Evolutionary conservation across 1,140 invertebrate genomes (phyloP).

Genomic region (Octopus sinensis): DNA sequence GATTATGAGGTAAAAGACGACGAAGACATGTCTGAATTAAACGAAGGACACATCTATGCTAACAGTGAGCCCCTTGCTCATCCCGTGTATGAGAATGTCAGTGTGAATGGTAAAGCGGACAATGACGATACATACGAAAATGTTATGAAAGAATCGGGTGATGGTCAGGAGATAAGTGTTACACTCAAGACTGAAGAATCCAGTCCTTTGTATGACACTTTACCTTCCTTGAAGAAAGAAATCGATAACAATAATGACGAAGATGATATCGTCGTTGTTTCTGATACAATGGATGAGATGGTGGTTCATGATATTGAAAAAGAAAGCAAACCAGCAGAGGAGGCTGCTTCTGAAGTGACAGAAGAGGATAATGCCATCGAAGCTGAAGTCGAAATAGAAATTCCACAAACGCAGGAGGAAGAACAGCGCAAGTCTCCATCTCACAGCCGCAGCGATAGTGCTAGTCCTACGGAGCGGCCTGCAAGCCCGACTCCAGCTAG

Average conservation of each 20-base stretch:
- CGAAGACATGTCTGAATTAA: background rate
- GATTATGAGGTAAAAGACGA: conserved; percentile 4
- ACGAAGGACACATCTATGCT: conserved; percentile 4
- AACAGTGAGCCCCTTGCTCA: background rate
- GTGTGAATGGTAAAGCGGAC: background rate
- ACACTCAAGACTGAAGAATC: background rate
- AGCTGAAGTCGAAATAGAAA: background rate
- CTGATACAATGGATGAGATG: background rate
- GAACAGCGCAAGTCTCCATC: background rate
- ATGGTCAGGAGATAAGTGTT: background rate
- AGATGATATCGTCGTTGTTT: background rate
- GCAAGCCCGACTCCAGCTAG: background rate
- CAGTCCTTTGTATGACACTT: background rate
- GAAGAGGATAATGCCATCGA: background rate
- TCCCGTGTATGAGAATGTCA: conserved; percentile 10
- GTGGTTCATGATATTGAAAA: background rate
- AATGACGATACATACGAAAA: background rate
- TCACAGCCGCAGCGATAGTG: background rate
- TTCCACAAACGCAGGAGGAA: background rate
- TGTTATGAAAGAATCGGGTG: background rate
- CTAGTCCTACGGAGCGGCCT: background rate
- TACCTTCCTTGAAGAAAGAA: background rate
- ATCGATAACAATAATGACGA: background rate
- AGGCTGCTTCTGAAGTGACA: background rate
- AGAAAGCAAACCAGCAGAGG: background rate